Percentiles rank a stretch among this genome's conserved stretches.
phyloP scores from a whole-genome alignment of 2,113 vertebrate species.

The Spea multiplicata region DNA sequence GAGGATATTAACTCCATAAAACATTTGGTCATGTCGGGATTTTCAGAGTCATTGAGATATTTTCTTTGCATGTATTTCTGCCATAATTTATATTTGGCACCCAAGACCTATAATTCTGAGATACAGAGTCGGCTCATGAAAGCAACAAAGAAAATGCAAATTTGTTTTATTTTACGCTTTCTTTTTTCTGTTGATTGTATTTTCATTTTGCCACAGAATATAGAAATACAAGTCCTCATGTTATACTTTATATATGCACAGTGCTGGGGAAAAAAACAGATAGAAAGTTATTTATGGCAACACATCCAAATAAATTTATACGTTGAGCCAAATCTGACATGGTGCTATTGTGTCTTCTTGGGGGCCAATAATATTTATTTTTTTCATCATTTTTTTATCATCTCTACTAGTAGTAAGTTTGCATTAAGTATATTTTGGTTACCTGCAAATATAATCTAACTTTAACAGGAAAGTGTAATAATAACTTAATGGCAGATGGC shows the following conservation, averaged over 20 bases:
- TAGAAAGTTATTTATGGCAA: no score
- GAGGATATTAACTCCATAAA: conserved; percentile 48
- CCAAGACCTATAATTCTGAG: conserved; percentile 27
- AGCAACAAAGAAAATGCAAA: conserved; percentile 24
- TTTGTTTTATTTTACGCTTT: conserved; percentile 10
- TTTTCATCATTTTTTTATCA: no score
- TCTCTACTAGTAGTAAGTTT: no score
- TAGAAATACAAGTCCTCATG: not conserved
- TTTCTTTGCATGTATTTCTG: conserved; percentile 37
- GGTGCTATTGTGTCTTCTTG: no score
- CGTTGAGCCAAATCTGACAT: no score
- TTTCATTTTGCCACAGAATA: not conserved
- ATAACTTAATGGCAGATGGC: not conserved
- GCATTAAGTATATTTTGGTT: no score
- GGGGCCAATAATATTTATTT: no score
- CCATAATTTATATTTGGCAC: conserved; percentile 46
- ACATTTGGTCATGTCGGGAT: conserved; percentile 43
- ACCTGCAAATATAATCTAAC: no score
- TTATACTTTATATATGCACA: no score
- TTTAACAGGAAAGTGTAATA: no score
- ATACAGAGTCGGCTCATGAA: conserved; percentile 33
- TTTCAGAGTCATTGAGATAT: conserved; percentile 36
- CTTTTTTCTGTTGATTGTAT: not conserved
- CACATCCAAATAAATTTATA: no score
- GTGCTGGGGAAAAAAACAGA: no score